Base-by-base conservation (phyloP, 2,888 invertebrate genomes). In the Vesta saturnalis region DNA sequence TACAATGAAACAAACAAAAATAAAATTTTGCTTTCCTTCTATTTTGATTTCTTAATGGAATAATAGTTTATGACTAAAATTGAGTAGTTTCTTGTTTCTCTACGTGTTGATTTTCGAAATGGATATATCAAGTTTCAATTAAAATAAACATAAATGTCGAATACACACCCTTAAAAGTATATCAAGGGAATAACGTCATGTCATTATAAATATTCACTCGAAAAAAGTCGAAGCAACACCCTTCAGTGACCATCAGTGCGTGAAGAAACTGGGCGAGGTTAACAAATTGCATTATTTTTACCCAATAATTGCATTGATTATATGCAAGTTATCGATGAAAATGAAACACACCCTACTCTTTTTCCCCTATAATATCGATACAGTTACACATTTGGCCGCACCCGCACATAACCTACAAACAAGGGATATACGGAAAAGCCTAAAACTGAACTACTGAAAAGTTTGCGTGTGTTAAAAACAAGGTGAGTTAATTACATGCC, bases 321-420 rank as follows among this genome's bases (percentile, higher is more conserved):
- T 39, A 39, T 39, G 39, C 39, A 39, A n/a, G 12, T 39, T 39
- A 39, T n/a, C n/a, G 39, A 39, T n/a, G 8, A 39, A 39, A 39
- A 39, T 39, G 39, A n/a, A 39, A 6, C 39, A 39, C 39, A n/a
- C 39, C 39, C 39, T 8, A n/a, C 2, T 39, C 2, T 1, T 39
- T n/a, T n/a, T 39, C 39, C 39, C 39, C 39, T n/a, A n/a, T 39
- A n/a, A 39, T 39, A n/a, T n/a, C 39, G 8, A n/a, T n/a, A 39
- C 8, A 39, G 21, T 47, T 21, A 52, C 8, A 49, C 67, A 67
- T 57, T 57, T 67, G 67, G 61, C 62, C 62, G 57, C 62, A 67
- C 62, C 67, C 67, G 47, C 49, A 66, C 57, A 49, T 66, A 66
- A 60, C 49, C 66, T 46, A 56, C 49, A 57, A 60, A 60, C 56